Evolutionary conservation across 2,888 invertebrate genomes (phyloP).

Genomic region (Eristalis pertinax): DNA sequence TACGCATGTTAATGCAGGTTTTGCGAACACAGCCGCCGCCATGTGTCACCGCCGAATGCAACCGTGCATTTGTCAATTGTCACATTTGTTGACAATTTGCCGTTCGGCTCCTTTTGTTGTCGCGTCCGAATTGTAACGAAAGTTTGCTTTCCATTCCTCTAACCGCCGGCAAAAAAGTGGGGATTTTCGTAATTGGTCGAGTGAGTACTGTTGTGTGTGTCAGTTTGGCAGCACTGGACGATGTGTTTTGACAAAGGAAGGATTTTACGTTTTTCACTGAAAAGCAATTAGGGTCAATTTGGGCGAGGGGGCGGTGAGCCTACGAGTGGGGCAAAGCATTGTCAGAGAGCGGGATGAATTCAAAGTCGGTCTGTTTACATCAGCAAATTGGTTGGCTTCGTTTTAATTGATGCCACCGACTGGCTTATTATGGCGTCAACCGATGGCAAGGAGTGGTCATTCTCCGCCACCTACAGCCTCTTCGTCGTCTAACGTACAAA

Average conservation of each 20-base stretch:
- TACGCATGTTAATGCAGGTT: background rate
- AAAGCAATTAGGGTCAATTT: background rate
- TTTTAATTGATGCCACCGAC: too few relatives aligned
- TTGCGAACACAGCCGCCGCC: slow-evolving; percentile 11
- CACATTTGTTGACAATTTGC: slow-evolving; percentile 37
- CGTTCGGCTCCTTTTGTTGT: slow-evolving; percentile 2
- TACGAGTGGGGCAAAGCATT: background rate
- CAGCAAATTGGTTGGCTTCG: too few relatives aligned
- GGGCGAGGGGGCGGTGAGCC: background rate
- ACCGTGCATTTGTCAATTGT: slow-evolving; percentile 57
- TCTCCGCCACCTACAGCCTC: too few relatives aligned
- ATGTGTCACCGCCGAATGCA: background rate
- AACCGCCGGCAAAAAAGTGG: background rate
- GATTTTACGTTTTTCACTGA: background rate
- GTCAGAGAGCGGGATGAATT: background rate
- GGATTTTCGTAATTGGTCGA: background rate
- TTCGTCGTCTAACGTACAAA: too few relatives aligned
- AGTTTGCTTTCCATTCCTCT: background rate
- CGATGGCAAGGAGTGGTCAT: too few relatives aligned
- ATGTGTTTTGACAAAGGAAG: background rate
- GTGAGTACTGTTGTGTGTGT: background rate
- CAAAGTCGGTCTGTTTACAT: too few relatives aligned
- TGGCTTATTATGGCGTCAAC: too few relatives aligned
- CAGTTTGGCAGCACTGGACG: background rate
- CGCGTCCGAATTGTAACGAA: background rate